Conservation (phyloP, 2,113 vertebrate genomes). For the Amia ocellicauda region DNA sequence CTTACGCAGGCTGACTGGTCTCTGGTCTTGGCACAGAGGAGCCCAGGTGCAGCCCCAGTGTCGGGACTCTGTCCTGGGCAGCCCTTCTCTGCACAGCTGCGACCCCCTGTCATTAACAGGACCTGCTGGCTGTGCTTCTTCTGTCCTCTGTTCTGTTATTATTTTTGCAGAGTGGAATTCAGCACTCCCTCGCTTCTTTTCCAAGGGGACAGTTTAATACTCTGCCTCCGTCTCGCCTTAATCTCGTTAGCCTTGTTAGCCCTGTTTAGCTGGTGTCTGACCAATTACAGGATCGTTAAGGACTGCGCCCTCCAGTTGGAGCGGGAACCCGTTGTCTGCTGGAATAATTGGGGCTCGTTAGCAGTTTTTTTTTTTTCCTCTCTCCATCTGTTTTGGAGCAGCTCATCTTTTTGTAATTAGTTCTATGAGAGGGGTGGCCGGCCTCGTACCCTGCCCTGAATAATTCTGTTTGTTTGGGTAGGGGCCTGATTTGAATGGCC, state of each 20-base stretch:
- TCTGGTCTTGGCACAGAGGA: no score
- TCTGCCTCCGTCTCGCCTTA: neutral
- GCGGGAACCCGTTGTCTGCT: slow-evolving; percentile 47
- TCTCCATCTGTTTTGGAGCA: slow-evolving; percentile 45
- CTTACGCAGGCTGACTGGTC: no score
- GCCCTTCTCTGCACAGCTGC: slow-evolving; percentile 25
- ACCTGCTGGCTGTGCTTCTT: no score
- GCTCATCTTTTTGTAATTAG: slow-evolving; percentile 68
- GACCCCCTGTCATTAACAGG: no score
- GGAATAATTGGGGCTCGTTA: slow-evolving; percentile 67
- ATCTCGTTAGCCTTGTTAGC: neutral
- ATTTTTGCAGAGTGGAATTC: no score
- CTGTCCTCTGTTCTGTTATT: no score
- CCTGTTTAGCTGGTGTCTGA: slow-evolving; percentile 31
- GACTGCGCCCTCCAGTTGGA: slow-evolving; percentile 46
- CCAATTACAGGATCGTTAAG: slow-evolving; percentile 39
- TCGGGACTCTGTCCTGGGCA: slow-evolving; percentile 30
- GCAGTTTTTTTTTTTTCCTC: no score
- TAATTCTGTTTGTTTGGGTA: slow-evolving; percentile 65
- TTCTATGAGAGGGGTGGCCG: slow-evolving; percentile 49
- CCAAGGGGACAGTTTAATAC: neutral
- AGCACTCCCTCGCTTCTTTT: neutral
- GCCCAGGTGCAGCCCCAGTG: no score
- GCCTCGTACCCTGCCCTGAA: slow-evolving; percentile 52
- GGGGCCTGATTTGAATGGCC: slow-evolving; percentile 58